Conservation (phyloP, 2,888 invertebrate species). For the Himalopsyche tibetana region DNA sequence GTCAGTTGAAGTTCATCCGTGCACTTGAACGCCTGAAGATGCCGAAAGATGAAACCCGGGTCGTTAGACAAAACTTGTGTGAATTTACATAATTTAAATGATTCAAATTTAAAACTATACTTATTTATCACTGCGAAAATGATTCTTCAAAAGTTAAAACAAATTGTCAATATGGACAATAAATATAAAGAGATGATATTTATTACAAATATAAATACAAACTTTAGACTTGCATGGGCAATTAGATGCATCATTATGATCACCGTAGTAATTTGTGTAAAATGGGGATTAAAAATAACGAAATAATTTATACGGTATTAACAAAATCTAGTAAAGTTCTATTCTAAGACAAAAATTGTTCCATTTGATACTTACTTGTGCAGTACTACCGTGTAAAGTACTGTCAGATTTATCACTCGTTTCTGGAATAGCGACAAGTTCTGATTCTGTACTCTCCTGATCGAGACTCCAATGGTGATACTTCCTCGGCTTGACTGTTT, state of each 20-base stretch:
- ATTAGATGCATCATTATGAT: too few species aligned
- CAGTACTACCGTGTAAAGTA: slow-evolving; percentile 86
- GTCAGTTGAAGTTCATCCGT: too few species aligned
- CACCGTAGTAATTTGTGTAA: too few species aligned
- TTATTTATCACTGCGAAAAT: not conserved
- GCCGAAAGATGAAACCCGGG: too few species aligned
- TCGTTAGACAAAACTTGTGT: too few species aligned
- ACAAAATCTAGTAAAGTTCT: not conserved
- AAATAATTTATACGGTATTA: too few species aligned
- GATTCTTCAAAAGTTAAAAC: too few species aligned
- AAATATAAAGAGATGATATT: not conserved
- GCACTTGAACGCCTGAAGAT: too few species aligned
- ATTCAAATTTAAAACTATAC: not conserved
- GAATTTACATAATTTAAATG: too few species aligned
- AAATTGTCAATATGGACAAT: not conserved
- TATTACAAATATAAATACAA: slow-evolving; percentile 41
- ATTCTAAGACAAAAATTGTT: slow-evolving; percentile 49
- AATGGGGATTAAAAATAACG: too few species aligned
- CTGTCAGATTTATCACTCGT: slow-evolving; percentile 90
- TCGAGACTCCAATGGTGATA: slow-evolving; percentile 81
- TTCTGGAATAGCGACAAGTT: slow-evolving; percentile 92
- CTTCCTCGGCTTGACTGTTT: slow-evolving; percentile 76
- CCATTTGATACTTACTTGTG: slow-evolving; percentile 74
- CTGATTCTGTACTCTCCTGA: slow-evolving; percentile 91
- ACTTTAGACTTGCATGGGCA: slow-evolving; percentile 37